Conservation (phyloP, 2,888 invertebrate genomes). For the Lissonota sp. region DNA sequence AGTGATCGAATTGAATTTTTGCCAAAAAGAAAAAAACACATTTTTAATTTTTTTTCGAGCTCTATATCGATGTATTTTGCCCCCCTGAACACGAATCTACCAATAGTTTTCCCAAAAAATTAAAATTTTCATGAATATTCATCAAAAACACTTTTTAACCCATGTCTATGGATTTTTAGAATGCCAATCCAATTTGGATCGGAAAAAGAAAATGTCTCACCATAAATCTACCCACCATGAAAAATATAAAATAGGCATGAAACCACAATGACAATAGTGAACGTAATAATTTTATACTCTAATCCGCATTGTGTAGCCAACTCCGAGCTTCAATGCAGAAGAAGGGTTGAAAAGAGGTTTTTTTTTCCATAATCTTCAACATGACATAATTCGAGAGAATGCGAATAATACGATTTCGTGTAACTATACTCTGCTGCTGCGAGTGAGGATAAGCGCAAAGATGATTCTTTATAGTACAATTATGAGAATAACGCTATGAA, state of each 20-base stretch:
- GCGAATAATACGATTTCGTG: conserved; percentile 23
- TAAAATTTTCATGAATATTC: not conserved
- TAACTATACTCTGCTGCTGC: conserved; percentile 13
- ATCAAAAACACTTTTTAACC: not conserved
- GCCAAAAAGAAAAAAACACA: too few relatives aligned
- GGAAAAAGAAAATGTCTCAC: too few relatives aligned
- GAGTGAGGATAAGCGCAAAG: conserved; percentile 5
- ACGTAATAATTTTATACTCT: too few relatives aligned
- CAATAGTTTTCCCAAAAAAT: not conserved
- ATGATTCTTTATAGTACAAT: conserved; percentile 21
- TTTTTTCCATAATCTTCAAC: not conserved
- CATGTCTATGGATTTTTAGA: too few relatives aligned
- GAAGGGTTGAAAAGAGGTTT: not conserved
- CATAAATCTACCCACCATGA: too few relatives aligned
- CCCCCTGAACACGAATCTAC: too few relatives aligned
- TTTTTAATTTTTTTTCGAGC: too few relatives aligned
- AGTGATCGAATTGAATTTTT: too few relatives aligned
- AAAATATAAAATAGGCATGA: too few relatives aligned
- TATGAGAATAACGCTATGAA: conserved; percentile 9
- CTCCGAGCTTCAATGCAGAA: not conserved
- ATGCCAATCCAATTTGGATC: too few relatives aligned
- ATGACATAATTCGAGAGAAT: conserved; percentile 9
- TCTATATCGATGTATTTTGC: too few relatives aligned
- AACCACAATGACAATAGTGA: too few relatives aligned
- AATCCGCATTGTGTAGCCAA: not conserved